Percentiles rank a stretch among this genome's conserved stretches.
Evolutionary conservation across 2,888 invertebrate species (phyloP).

Genomic region (Drosophila niveifrons): DNA sequence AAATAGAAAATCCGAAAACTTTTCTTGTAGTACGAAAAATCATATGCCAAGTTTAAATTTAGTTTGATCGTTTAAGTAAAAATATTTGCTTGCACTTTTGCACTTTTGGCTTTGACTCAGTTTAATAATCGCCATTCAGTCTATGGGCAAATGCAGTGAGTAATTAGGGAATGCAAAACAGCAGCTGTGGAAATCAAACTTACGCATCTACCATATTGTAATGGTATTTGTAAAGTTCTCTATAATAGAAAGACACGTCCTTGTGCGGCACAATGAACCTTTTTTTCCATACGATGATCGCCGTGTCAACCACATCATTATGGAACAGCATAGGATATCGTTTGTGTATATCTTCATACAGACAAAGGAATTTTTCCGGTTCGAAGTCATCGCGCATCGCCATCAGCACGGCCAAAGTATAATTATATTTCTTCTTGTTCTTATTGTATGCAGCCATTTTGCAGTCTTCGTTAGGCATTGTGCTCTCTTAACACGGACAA

Average conservation of each 20-base stretch:
- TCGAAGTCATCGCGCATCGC: not conserved
- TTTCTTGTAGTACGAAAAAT: not conserved
- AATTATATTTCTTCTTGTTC: not conserved
- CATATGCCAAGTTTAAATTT: not conserved
- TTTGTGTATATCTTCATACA: not conserved
- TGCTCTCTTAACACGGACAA: too few relatives aligned
- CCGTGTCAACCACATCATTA: not conserved
- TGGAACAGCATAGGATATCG: not conserved
- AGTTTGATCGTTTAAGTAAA: not conserved
- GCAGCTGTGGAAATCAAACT: not conserved
- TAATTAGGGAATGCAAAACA: not conserved
- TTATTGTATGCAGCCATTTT: not conserved
- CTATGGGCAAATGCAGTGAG: not conserved
- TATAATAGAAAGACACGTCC: not conserved
- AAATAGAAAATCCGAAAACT: not conserved
- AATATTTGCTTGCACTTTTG: not conserved
- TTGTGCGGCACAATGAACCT: not conserved
- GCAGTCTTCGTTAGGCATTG: not conserved
- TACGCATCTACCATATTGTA: not conserved
- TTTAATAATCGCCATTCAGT: not conserved
- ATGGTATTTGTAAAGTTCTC: not conserved
- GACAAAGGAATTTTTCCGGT: not conserved
- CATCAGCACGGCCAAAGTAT: not conserved
- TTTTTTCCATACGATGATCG: not conserved
- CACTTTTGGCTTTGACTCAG: not conserved